Conservation (phyloP, 1,140 invertebrate genomes). For the Aphelenchoides avenae region DNA sequence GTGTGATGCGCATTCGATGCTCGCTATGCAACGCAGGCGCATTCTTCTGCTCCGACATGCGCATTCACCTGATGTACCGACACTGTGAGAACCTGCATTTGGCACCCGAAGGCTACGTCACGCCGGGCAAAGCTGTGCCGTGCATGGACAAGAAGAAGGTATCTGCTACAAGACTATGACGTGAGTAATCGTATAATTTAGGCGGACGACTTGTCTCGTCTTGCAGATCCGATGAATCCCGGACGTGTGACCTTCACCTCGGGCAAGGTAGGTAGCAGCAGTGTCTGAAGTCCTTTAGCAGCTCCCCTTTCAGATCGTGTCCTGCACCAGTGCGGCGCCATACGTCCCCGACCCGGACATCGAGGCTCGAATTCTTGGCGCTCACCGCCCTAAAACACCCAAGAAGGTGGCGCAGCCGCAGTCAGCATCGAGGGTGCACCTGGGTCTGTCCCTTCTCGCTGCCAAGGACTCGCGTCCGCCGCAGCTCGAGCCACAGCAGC, state of each 20-base stretch:
- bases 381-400: too few species aligned
- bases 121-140: slow-evolving; percentile 16
- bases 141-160: slow-evolving; percentile 36
- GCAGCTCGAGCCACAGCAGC: too few species aligned
- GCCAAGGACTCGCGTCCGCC: too few species aligned
- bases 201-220: slow-evolving; percentile 26
- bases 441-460: too few species aligned
- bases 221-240: slow-evolving; percentile 30
- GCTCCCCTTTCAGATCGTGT: slow-evolving; percentile 20
- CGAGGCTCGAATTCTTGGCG: slow-evolving; percentile 21
- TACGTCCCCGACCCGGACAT: slow-evolving; percentile 30
- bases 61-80: slow-evolving; percentile 33
- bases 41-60: slow-evolving; percentile 33
- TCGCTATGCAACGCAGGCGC: slow-evolving; percentile 31
- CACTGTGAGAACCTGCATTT: slow-evolving; percentile 33
- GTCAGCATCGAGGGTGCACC: too few species aligned
- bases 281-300: slow-evolving; percentile 1
- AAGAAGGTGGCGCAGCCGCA: too few species aligned
- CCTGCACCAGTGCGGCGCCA: slow-evolving; percentile 30
- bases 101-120: slow-evolving; percentile 29
- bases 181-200: not conserved
- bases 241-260: slow-evolving; percentile 32
- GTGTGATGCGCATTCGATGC: slow-evolving; percentile 31
- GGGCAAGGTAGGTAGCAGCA: slow-evolving; percentile 20
- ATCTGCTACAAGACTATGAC: slow-evolving; percentile 4